Evolutionary conservation across 2,113 vertebrate species (phyloP), one percentile per base, ranked within the genome.

Genomic region (Sprattus sprattus): DNA sequence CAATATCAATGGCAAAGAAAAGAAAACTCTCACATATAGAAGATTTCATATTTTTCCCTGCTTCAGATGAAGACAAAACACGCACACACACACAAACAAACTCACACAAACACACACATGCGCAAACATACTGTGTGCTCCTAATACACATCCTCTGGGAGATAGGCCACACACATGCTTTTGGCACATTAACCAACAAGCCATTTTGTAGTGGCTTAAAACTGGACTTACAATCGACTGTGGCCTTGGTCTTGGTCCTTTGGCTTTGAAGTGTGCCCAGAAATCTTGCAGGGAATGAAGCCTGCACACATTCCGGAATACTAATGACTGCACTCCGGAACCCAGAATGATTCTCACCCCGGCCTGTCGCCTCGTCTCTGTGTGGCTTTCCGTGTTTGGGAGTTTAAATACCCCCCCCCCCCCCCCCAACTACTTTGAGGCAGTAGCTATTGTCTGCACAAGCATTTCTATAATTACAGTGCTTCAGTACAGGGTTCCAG

Each of bases 141-240:
- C 13, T 52, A 16, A 52, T 52, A 11, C 10, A 52, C 13, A 52
- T 13, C 10, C 10, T 52, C 10, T 13, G 13, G 10, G 60, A 25
- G 6, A 25, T n/a, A n/a, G 60, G 20, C 57, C 57, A 64, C 3
- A 28, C 10, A 11, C 64, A 11, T 28, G n/a, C 64, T 2, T 67
- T 7, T 7, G 64, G 10, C n/a, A 28, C 64, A 67, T 67, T 67
- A 67, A 67, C 9, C 22, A 5, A 2, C 22, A 3, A 22, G 57
- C 57, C 57, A 64, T 64, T 22, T 64, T 64, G 60, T n/a, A 64
- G 60, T 25, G n/a, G 60, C 64, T 67, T 67, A 67, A 67, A 67
- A 67, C 64, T 67, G n/a, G 13, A 67, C 9, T 25, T 67, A 6
- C 64, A n/a, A 67, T 67, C 8, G n/a, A 10, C 22, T 11, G 60